Evolutionary conservation across 1,140 invertebrate species (phyloP).

Genomic region (Caenorhabditis brenneri): DNA sequence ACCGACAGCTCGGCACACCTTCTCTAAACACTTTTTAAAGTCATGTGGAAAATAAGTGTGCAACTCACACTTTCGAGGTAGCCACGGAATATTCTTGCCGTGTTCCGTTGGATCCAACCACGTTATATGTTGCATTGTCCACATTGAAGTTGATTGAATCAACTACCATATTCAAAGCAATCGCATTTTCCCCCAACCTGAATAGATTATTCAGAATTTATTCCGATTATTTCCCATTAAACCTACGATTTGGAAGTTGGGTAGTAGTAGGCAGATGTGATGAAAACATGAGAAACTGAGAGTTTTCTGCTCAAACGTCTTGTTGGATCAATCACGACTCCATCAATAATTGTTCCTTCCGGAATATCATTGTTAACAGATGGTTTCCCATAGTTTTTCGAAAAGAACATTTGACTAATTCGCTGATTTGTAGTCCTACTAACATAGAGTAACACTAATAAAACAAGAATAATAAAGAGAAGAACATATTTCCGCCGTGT

Average conservation of each 20-base stretch:
- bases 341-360: not conserved
- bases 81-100: not conserved
- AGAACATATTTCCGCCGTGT: not conserved
- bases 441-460: not conserved
- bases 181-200: not conserved
- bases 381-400: no score
- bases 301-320: not conserved
- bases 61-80: not conserved
- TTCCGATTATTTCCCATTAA: no score
- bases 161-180: slow-evolving; percentile 2
- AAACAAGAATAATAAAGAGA: not conserved
- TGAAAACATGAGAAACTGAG: slow-evolving; percentile 16
- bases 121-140: not conserved
- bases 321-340: not conserved
- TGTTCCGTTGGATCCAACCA: slow-evolving; percentile 1
- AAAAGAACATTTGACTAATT: not conserved
- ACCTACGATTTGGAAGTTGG: slow-evolving; percentile 32
- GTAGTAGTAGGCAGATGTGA: slow-evolving; percentile 33
- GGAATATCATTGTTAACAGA: not conserved
- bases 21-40: not conserved
- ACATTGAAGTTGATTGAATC: slow-evolving; percentile 5
- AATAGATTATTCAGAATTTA: no score
- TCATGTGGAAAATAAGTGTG: no score
- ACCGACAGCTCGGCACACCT: slow-evolving; percentile 6
- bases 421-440: not conserved